These are phyloP conservation scores for Drosophila sordidapex DNA, from an alignment of 2,888 invertebrate species.

Conservation along the genomic window DNA sequence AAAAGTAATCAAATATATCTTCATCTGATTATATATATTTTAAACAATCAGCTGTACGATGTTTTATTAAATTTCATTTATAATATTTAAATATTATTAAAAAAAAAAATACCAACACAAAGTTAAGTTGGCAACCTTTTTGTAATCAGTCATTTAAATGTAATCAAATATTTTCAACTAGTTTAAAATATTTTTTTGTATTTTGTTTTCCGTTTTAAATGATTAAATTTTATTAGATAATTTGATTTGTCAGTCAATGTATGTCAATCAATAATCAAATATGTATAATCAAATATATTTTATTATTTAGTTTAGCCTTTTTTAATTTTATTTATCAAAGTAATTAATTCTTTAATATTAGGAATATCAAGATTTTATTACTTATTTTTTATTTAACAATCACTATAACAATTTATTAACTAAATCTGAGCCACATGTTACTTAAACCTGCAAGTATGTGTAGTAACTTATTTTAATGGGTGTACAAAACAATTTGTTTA, in stretches of 20 bases:
- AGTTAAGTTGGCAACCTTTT: background rate
- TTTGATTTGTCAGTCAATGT: background rate
- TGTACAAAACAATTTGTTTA: background rate
- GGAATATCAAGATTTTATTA: background rate
- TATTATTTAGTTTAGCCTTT: background rate
- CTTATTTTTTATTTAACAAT: background rate
- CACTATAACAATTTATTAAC: background rate
- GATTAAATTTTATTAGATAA: background rate
- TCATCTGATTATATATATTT: background rate
- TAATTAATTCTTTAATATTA: background rate
- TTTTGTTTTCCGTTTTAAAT: background rate
- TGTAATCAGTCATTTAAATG: background rate
- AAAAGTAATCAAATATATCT: background rate
- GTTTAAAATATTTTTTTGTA: background rate
- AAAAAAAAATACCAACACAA: background rate
- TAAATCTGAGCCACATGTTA: background rate
- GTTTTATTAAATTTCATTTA: background rate
- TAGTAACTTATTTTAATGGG: background rate
- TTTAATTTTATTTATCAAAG: background rate
- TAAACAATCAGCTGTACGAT: background rate
- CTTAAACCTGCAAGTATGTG: rapidly evolving
- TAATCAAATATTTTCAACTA: background rate
- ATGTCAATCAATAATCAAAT: background rate
- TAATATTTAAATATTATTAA: background rate
- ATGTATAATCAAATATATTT: background rate